phyloP scores from a whole-genome alignment of 2,888 invertebrate genomes.

The Oscheius sp. region DNA sequence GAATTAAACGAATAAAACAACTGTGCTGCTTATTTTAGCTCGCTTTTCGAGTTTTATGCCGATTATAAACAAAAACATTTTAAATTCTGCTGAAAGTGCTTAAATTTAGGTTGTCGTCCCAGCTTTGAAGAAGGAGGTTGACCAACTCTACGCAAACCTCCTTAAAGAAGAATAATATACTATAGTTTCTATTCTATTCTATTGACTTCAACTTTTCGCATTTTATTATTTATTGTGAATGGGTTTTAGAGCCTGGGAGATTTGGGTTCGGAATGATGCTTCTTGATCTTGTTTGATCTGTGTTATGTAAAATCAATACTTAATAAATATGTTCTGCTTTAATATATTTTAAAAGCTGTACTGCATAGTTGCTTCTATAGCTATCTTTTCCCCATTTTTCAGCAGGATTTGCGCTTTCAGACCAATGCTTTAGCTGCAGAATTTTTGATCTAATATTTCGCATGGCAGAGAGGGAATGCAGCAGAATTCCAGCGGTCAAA shows the following conservation, averaged over 20 bases:
- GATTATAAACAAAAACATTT: neutral
- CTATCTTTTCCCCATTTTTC: neutral
- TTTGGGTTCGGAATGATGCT: conserved; percentile 3
- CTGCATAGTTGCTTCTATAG: neutral
- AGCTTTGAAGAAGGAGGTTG: conserved; percentile 58
- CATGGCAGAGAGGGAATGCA: conserved; percentile 26
- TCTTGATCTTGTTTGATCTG: neutral
- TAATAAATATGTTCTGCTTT: neutral
- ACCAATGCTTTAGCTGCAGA: neutral
- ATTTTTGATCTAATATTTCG: neutral
- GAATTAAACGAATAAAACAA: too few relatives aligned
- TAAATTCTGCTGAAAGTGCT: neutral
- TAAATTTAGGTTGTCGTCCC: conserved; percentile 45
- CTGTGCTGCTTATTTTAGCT: too few relatives aligned
- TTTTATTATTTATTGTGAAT: neutral
- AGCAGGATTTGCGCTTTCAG: too few relatives aligned
- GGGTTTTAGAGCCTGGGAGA: neutral
- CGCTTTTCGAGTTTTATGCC: neutral
- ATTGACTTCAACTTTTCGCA: neutral
- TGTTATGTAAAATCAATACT: neutral
- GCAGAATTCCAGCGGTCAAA: conserved; percentile 20
- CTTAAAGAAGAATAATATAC: conserved; percentile 40
- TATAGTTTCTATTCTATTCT: too few relatives aligned
- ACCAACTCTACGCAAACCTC: conserved; percentile 52
- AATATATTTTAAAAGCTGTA: neutral